Percentiles rank a stretch among this genome's conserved stretches.
phyloP scores from a whole-genome alignment of 2,888 invertebrate genomes.

The Halictus ligatus region DNA sequence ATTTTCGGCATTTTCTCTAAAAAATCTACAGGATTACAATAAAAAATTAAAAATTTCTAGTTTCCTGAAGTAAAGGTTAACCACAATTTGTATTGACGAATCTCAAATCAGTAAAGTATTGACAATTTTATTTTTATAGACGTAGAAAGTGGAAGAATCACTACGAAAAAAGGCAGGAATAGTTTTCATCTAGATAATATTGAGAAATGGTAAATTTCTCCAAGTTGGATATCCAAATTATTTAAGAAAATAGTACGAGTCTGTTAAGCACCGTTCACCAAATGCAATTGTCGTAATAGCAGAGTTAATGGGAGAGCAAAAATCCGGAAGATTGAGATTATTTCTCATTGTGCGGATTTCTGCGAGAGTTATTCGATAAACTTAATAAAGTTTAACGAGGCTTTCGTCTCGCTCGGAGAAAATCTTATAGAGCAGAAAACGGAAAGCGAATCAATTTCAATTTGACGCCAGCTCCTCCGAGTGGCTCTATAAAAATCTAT shows the following conservation, averaged over 20 bases:
- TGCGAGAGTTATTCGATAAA: background rate
- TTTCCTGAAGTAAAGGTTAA: too few relatives aligned
- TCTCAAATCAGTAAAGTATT: too few relatives aligned
- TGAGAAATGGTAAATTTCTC: too few relatives aligned
- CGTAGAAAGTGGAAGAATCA: too few relatives aligned
- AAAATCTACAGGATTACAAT: too few relatives aligned
- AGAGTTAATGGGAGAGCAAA: background rate
- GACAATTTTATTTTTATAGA: too few relatives aligned
- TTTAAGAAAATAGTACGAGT: background rate
- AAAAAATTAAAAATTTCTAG: too few relatives aligned
- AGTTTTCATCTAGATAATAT: too few relatives aligned
- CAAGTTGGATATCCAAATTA: background rate
- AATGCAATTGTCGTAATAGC: background rate
- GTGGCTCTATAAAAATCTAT: background rate
- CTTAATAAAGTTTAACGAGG: background rate
- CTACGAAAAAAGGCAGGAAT: too few relatives aligned
- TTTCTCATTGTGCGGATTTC: background rate
- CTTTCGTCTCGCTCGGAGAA: background rate
- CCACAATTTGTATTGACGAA: background rate
- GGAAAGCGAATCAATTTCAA: slow-evolving; percentile 3
- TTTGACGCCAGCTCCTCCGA: background rate
- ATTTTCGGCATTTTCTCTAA: too few relatives aligned
- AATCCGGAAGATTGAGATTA: background rate
- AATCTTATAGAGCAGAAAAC: background rate
- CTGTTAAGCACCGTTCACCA: background rate